These are phyloP conservation scores for Mus caroli DNA, from an alignment of 2,797 vertebrate genomes.

Conservation along the genomic window DNA sequence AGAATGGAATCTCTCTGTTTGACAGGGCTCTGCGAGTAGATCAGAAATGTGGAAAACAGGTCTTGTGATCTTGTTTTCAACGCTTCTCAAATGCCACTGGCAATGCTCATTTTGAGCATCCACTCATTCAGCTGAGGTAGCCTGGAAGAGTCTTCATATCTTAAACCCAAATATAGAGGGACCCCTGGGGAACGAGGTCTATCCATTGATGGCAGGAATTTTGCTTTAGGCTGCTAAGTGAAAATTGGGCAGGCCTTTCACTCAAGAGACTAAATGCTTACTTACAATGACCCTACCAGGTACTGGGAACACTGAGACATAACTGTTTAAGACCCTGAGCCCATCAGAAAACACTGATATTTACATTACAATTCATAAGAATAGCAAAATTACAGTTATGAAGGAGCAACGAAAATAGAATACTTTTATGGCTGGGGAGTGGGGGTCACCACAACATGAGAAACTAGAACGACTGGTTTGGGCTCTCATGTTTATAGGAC, in stretches of 20 bases:
- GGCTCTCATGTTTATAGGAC: not conserved
- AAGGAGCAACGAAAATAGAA: not conserved
- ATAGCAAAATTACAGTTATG: not conserved
- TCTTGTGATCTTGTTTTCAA: slow-evolving; percentile 65
- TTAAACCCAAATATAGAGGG: not conserved
- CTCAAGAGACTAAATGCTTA: not conserved
- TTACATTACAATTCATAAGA: not conserved
- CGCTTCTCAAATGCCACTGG: slow-evolving; percentile 27
- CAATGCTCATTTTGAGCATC: slow-evolving; percentile 24
- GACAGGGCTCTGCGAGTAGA: slow-evolving; percentile 60
- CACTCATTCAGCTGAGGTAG: slow-evolving; percentile 41
- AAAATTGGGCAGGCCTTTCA: not conserved
- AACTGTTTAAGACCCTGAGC: not conserved
- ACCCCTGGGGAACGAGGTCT: not conserved
- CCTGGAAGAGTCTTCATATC: not conserved
- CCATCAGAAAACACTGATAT: not conserved
- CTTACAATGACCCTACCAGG: not conserved
- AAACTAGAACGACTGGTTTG: not conserved
- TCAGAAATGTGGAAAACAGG: slow-evolving; percentile 67
- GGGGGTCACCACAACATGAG: not conserved
- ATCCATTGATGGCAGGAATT: not conserved
- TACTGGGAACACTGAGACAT: not conserved
- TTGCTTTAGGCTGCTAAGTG: not conserved
- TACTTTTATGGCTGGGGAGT: not conserved
- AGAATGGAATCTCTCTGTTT: slow-evolving; percentile 82